Conservation (phyloP, 2,888 invertebrate genomes). For the Mesochorus sp. region DNA sequence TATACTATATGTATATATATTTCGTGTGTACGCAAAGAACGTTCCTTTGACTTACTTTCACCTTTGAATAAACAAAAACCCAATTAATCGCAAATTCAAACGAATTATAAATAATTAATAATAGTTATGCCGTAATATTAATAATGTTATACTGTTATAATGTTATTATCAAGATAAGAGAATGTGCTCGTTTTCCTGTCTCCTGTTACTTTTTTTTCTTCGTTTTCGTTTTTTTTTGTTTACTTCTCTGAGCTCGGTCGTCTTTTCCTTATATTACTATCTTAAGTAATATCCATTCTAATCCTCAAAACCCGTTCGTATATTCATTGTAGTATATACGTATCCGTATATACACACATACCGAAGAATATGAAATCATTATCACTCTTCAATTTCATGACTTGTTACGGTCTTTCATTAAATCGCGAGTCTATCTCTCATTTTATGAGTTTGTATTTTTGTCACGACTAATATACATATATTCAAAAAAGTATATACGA, state of each 20-base stretch:
- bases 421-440: conserved; percentile 7
- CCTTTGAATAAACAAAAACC: conserved; percentile 20
- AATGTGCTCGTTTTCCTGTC: conserved; percentile 63
- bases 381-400: background rate
- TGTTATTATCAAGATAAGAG: conserved; percentile 69
- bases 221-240: conserved; percentile 17
- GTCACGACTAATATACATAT: background rate
- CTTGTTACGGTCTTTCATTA: background rate
- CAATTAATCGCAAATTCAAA: conserved; percentile 30
- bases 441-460: background rate
- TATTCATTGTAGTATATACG: background rate
- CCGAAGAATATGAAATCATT: too few species aligned
- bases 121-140: conserved; percentile 68
- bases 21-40: conserved; percentile 41
- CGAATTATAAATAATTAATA: conserved; percentile 50
- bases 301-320: background rate
- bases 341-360: background rate
- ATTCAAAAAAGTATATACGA: background rate
- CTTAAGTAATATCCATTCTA: conserved; percentile 8
- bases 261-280: background rate
- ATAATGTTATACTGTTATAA: conserved; percentile 56
- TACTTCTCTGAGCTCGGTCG: conserved; percentile 17
- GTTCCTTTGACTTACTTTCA: conserved; percentile 35
- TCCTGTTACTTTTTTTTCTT: background rate
- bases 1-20: conserved; percentile 25